Evolutionary conservation across 2,888 invertebrate genomes (phyloP).

Genomic region (Eristalis pertinax): DNA sequence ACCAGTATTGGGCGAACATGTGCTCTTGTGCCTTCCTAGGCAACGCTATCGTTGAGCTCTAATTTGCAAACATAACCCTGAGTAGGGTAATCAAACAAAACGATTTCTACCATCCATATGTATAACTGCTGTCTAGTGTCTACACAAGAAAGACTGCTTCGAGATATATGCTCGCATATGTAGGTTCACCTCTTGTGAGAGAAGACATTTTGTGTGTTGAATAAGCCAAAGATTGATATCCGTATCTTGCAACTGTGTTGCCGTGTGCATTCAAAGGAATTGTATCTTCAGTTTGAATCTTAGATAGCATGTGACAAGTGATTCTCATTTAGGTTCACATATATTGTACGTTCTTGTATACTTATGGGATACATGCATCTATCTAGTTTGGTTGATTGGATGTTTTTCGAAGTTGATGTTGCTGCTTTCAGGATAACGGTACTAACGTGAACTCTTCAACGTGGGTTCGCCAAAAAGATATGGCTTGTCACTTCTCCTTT

Average conservation of each 20-base stretch:
- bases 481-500: too few species aligned
- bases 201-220: background rate
- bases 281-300: background rate
- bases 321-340: background rate
- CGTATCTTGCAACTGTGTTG: slow-evolving; percentile 1
- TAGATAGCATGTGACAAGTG: background rate
- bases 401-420: background rate
- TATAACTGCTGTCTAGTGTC: background rate
- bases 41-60: background rate
- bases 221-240: slow-evolving; percentile 1
- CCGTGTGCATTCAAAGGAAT: background rate
- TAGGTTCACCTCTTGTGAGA: background rate
- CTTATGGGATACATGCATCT: background rate
- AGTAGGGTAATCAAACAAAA: slow-evolving; percentile 12
- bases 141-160: background rate
- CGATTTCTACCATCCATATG: slow-evolving; percentile 1
- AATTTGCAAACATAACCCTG: slow-evolving; percentile 16
- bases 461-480: too few species aligned
- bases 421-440: too few species aligned
- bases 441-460: too few species aligned
- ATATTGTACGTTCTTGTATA: too few species aligned
- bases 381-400: background rate
- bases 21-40: background rate
- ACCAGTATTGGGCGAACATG: background rate
- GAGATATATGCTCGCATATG: background rate